Evolutionary conservation across 2,888 invertebrate species (phyloP), one percentile per base, ranked within the genome.

Genomic region (Argyra leucocephala): DNA sequence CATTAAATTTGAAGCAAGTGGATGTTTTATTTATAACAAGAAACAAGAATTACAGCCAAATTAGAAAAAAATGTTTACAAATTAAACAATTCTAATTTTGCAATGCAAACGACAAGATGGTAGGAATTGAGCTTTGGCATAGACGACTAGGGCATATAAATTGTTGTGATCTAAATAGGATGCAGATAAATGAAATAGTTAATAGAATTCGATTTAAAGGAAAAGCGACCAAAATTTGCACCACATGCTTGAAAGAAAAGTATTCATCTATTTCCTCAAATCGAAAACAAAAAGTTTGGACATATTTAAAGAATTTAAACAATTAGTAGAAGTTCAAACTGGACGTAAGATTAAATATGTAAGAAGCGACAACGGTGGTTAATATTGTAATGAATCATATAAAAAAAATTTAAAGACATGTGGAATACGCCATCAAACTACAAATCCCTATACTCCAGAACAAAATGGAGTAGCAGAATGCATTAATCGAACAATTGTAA

Each of bases 401-500:
- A 59, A 67, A 64, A 64, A 70, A 21, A 70, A 71, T 65, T 66
- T 73, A 22, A 64, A 69, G 31, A 64, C 69, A 26, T 65, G 71
- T n/a, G n/a, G n/a, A n/a, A n/a, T n/a, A n/a, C n/a, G n/a, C n/a
- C n/a, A n/a, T n/a, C n/a, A n/a, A n/a, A n/a, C n/a, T n/a, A n/a
- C n/a, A n/a, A n/a, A n/a, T n/a, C n/a, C n/a, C n/a, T n/a, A n/a
- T n/a, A n/a, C 74, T 15, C 75, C 76, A 5, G 72, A 76, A 69
- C 75, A 78, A 69, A 80, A 79, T 69, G 75, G 76, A 4, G 67
- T 70, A 64, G 73, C 74, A 0, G 76, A 77, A 65, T 68, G 75
- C 15, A 73, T 76, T 66, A 78, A 72, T 67, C 69, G 74, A 64
- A 76, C 73, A 60, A 68, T 76, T 21, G 70, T 76, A 9, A 75